Base-by-base conservation (phyloP, 2,797 vertebrate genomes). In the Aviceda cuculoides region DNA sequence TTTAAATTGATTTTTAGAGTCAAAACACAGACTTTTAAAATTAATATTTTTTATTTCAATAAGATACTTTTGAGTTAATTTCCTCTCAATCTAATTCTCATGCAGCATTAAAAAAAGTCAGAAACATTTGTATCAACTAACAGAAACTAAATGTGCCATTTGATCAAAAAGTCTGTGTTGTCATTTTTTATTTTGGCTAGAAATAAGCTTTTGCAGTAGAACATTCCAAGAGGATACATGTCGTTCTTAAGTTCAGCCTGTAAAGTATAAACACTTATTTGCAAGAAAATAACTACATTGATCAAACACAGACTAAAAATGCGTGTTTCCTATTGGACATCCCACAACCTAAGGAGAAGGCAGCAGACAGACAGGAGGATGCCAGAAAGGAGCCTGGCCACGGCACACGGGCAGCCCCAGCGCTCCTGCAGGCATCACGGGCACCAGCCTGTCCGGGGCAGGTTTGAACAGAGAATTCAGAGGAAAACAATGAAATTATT, bases 391-490 rank as follows among this genome's bases (percentile, higher is more conserved):
- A 39, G 17, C 19, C 4, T 8, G 9, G 39, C 37, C 26, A 8
- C 0, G 1, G 47, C 6, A 4, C 25, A 1, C 0, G 6, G 42
- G 58, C 53, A 42, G 47, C 80, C 37, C 49, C 31, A 3, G 33
- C 0, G 3, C 63, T 28, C 13, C 37, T 3, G 25, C 24, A 11
- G 24, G 21, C 3, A 1, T 8, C 29, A 7, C 0, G 1, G 40
- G 37, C 65, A 71, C 10, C 35, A 0, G 7, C 47, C 75, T 8
- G 11, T 3, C 55, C 42, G 5, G 25, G 58, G 44, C 66, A 52
- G 39, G 33, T n/a, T 7, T 26, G 33, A 19, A 10, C 46, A 47
- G 35, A 26, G 10, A 40, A 29, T 19, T 6, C 11, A 5, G 22
- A 29, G 35, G 35, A 49, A 37, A 29, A 33, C 15, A 24, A 13